phyloP scores from a whole-genome alignment of 2,888 invertebrate species.

The Melanophora roralis region DNA sequence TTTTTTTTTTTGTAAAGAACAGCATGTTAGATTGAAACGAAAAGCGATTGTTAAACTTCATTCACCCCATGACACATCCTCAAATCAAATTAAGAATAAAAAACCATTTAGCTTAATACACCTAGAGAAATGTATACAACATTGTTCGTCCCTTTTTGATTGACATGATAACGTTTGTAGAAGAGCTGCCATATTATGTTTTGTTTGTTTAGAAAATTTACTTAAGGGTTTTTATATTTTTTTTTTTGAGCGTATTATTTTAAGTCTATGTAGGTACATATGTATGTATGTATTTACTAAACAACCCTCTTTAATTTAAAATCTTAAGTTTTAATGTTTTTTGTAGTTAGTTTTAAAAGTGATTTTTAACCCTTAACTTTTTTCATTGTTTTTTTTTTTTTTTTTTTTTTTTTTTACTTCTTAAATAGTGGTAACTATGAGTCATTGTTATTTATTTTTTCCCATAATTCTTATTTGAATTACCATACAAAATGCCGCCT shows the following conservation, averaged over 20 bases:
- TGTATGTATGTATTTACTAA: neutral
- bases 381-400: neutral
- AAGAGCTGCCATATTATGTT: neutral
- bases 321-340: neutral
- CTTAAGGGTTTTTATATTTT: neutral
- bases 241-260: neutral
- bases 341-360: neutral
- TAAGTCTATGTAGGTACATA: too few relatives aligned
- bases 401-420: too few relatives aligned
- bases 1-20: constrained; percentile 6
- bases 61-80: constrained; percentile 9
- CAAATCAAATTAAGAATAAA: constrained; percentile 5
- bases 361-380: neutral
- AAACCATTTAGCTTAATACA: neutral
- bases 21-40: constrained; percentile 10
- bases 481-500: too few relatives aligned
- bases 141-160: neutral
- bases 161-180: neutral
- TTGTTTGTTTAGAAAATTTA: neutral
- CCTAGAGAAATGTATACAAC: neutral
- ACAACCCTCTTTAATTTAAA: neutral
- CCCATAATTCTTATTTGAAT: too few relatives aligned
- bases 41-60: constrained; percentile 5
- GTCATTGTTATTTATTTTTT: too few relatives aligned
- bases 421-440: too few relatives aligned